Evolutionary conservation across 2,113 vertebrate species (phyloP), one percentile per base, ranked within the genome.

Genomic region (Xyliphius kryptos): DNA sequence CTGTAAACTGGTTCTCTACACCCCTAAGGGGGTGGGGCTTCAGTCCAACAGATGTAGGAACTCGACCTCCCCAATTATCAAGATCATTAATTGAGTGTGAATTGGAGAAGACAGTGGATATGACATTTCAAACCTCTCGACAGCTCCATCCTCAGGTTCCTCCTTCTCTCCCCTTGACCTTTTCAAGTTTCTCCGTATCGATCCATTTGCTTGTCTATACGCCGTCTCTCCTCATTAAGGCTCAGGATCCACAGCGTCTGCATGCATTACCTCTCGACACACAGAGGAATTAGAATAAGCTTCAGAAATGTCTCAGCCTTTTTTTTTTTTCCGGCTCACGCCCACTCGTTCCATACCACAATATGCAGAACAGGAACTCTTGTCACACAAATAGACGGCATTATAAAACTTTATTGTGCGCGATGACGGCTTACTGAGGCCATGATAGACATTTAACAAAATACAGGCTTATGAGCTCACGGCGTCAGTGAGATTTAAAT

Each of bases 101-200:
- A 74, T 66, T 56, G 21, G 21, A 47, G 12, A 14, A 37, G 52
- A 26, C 14, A 16, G 11, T 17, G 26, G 41, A 46, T 13, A 56
- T 64, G 56, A 61, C 54, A 56, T 62, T 66, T 68, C 5, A 40
- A 20, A n/a, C 6, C 32, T 19, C 58, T 62, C 62, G 43, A 43
- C 26, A 11, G 20, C 14, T 43, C 32, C 10, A 41, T 5, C 49
- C 10, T 40, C 59, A 38, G 12, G 5, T 22, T 44, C 9, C 11
- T 21, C 51, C 64, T 47, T 52, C 43, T 56, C 61, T 17, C 55
- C 43, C 26, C 61, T 60, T 72, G 65, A 72, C 55, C 65, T 72
- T 72, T 72, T 20, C 49, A 13, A 36, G 47, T 58, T 26, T 54
- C 22, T 52, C 47, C 8, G 21, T 63, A 58, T 58, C 63, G 60